Evolutionary conservation across 2,888 invertebrate genomes (phyloP), one percentile per base, ranked within the genome.

Genomic region (Drosophila anomalata): DNA sequence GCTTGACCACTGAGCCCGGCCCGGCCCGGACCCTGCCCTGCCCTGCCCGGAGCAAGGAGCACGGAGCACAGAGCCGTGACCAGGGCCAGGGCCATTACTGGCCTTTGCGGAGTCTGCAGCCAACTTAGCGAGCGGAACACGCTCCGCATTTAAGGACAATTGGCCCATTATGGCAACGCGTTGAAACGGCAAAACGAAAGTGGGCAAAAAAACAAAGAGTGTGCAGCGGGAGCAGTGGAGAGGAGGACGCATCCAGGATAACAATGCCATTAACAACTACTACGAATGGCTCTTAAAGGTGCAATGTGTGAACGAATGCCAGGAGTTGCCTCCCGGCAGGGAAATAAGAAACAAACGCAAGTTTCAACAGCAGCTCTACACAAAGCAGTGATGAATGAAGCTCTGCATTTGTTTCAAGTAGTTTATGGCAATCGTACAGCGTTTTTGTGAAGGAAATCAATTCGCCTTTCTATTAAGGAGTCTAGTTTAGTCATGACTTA

Each of bases 121-220:
- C 70, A 70, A 70, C 65, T 70, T 72, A 73, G 70, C 63, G 72
- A 62, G 50, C 48, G 62, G 54, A 62, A 73, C 70, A 70, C 75
- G 72, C 75, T 69, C 69, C 71, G 61, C 78, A 78, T 86, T 77
- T 79, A 87, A 81, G 88, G 84, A 85, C 84, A 85, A 85, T 88
- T 80, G 84, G 76, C 83, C 81, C 81, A 88, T 88, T 85, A 85
- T 85, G 88, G 87, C 79, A 88, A 80, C 84, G 88, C 88, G 84
- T 88, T 84, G 81, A 85, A 81, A 87, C 73, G 81, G 85, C 87
- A 86, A 86, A 86, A 75, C 61, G 72, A 76, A 77, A 87, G 83
- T 85, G 77, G 62, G 58, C 66, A 58, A 73, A 56, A 56, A 47
- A 52, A 48, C 17, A 63, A 71, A 57, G 57, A 66, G 24, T 22